Evolutionary conservation across 2,797 vertebrate species (phyloP).

Genomic region (Lagodon rhomboides): DNA sequence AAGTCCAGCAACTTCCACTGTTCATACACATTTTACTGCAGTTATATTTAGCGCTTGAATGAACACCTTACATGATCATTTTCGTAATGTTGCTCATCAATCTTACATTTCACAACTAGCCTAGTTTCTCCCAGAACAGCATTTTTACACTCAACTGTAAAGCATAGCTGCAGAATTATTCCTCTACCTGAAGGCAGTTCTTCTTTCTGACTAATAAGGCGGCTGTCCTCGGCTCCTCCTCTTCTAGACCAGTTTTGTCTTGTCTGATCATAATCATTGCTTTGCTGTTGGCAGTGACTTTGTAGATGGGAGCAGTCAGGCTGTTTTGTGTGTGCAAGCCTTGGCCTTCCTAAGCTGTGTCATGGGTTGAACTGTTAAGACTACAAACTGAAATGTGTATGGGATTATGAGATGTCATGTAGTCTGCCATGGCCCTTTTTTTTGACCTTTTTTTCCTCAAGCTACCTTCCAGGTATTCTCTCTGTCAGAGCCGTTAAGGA

Average conservation of each 20-base stretch:
- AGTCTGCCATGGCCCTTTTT: not conserved
- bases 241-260: constrained; percentile 62
- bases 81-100: not conserved
- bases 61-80: not conserved
- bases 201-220: constrained; percentile 1
- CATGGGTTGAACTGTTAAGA: constrained; percentile 45
- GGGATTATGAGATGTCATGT: constrained; percentile 37
- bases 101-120: not conserved
- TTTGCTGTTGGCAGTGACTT: constrained; percentile 46
- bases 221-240: not conserved
- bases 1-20: not conserved
- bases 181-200: constrained; percentile 36
- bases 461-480: not conserved
- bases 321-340: constrained; percentile 15
- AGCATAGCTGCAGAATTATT: constrained; percentile 18
- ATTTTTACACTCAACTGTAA: not conserved
- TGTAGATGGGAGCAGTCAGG: constrained; percentile 23
- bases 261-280: constrained; percentile 56
- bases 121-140: not conserved
- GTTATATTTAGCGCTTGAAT: no score
- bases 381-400: constrained; percentile 42
- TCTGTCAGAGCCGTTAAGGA: constrained; percentile 2
- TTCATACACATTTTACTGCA: not conserved
- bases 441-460: constrained; percentile 3
- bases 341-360: constrained; percentile 46